A percentile compares a stretch with the other conserved stretches of the same genome.
These are phyloP conservation scores for Macrostomum lignano DNA, from an alignment of 1,140 invertebrate genomes.

Conservation along the genomic window DNA sequence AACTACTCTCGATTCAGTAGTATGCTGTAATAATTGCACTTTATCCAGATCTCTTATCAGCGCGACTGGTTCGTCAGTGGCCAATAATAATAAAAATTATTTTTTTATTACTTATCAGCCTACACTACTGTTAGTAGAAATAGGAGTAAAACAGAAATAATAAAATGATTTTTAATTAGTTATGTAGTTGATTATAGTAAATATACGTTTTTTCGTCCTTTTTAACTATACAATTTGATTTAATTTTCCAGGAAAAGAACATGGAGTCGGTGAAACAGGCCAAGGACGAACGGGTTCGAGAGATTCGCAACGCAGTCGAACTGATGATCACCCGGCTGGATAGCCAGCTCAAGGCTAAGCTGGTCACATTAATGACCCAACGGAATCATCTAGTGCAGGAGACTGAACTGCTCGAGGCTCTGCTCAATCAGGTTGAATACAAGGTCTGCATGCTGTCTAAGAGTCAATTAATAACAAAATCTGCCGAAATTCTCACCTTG, in stretches of 20 bases:
- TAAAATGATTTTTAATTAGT: too few species aligned
- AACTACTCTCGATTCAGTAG: background rate
- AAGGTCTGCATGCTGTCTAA: conserved; percentile 43
- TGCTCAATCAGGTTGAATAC: conserved; percentile 53
- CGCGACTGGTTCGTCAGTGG: too few species aligned
- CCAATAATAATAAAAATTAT: too few species aligned
- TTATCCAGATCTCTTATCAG: too few species aligned
- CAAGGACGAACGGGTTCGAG: conserved; percentile 61
- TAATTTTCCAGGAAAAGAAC: conserved; percentile 54
- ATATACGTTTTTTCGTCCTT: too few species aligned
- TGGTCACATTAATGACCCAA: conserved; percentile 47
- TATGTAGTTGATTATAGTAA: too few species aligned
- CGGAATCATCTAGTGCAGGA: conserved; percentile 27
- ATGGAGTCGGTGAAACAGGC: conserved; percentile 58
- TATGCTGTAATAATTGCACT: background rate
- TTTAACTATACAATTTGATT: too few species aligned
- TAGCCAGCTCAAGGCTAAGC: conserved; percentile 57
- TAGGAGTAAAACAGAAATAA: too few species aligned
- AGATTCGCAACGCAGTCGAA: conserved; percentile 68
- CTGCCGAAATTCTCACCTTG: conserved; percentile 45
- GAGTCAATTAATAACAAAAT: conserved; percentile 50
- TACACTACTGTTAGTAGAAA: too few species aligned
- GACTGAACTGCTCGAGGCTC: conserved; percentile 50
- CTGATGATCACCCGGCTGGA: conserved; percentile 65
- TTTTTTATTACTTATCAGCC: too few species aligned